phyloP scores from a whole-genome alignment of 1,140 invertebrate genomes.

The Hylaeus anthracinus region DNA sequence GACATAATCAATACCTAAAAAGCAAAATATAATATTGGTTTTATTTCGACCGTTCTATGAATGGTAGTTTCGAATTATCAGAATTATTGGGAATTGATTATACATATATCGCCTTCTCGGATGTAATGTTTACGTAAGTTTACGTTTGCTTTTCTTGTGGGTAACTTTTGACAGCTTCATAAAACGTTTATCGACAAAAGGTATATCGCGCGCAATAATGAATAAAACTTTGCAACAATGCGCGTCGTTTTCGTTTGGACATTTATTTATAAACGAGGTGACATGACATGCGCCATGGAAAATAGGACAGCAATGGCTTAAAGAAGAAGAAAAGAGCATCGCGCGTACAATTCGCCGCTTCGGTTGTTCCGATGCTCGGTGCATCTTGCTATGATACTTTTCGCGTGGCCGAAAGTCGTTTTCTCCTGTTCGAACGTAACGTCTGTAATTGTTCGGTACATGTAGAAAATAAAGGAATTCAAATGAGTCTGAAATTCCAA shows the following conservation, averaged over 20 bases:
- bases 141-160: neutral
- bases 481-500: constrained; percentile 43
- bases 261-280: constrained; percentile 52
- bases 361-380: constrained; percentile 18
- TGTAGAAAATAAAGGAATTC: constrained; percentile 17
- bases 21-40: neutral
- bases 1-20: constrained; percentile 25
- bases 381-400: constrained; percentile 24
- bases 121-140: neutral
- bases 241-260: constrained; percentile 24
- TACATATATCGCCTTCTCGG: too few relatives aligned
- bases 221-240: neutral
- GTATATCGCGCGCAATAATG: neutral
- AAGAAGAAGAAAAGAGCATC: constrained; percentile 40
- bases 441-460: neutral
- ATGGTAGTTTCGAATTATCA: neutral
- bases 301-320: constrained; percentile 55
- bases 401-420: neutral
- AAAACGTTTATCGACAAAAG: neutral
- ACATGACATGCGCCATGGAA: constrained; percentile 60
- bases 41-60: constrained; percentile 3
- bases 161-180: neutral
- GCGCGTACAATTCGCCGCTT: constrained; percentile 1
- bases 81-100: too few relatives aligned
- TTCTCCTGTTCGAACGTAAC: neutral